Conservation (phyloP, 2,797 vertebrate species). For the Poecilia gillii region DNA sequence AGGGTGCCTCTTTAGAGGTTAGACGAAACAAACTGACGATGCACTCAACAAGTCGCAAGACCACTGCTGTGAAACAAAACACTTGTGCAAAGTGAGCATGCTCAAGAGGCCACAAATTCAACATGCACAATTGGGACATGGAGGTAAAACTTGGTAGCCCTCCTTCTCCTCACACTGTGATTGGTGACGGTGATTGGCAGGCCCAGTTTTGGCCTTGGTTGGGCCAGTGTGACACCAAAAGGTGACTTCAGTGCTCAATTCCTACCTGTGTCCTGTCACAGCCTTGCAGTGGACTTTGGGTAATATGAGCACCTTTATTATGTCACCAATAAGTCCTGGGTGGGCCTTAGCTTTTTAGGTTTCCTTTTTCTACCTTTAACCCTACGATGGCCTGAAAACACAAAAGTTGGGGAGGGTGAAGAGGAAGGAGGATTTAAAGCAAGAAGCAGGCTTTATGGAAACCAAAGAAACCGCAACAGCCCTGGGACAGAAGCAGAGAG, state of each 20-base stretch:
- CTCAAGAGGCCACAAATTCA: slow-evolving; percentile 58
- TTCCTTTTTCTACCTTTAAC: slow-evolving; percentile 97
- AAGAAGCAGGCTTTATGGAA: slow-evolving; percentile 68
- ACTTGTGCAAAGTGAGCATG: slow-evolving; percentile 48
- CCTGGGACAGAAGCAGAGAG: slow-evolving; percentile 68
- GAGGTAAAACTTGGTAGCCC: slow-evolving; percentile 37
- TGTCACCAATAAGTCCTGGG: slow-evolving; percentile 85
- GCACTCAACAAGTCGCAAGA: slow-evolving; percentile 38
- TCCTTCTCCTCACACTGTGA: slow-evolving; percentile 58
- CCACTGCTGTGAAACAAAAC: slow-evolving; percentile 36
- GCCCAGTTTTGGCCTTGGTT: slow-evolving; percentile 77
- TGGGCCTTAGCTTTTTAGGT: slow-evolving; percentile 92
- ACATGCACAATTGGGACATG: slow-evolving; percentile 62
- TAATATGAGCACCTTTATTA: slow-evolving; percentile 81
- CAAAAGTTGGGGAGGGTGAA: slow-evolving; percentile 77
- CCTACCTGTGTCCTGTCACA: slow-evolving; percentile 92
- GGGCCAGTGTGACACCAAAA: slow-evolving; percentile 58
- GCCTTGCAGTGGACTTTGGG: slow-evolving; percentile 81
- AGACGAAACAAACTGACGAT: slow-evolving; percentile 24
- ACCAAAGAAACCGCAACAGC: slow-evolving; percentile 55
- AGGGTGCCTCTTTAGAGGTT: slow-evolving; percentile 31
- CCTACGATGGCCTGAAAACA: slow-evolving; percentile 96
- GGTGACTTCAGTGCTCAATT: slow-evolving; percentile 72
- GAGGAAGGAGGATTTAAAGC: slow-evolving; percentile 69
- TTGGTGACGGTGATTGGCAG: slow-evolving; percentile 76